Base-by-base conservation (phyloP, 2,113 vertebrate genomes). In the Solea solea region DNA sequence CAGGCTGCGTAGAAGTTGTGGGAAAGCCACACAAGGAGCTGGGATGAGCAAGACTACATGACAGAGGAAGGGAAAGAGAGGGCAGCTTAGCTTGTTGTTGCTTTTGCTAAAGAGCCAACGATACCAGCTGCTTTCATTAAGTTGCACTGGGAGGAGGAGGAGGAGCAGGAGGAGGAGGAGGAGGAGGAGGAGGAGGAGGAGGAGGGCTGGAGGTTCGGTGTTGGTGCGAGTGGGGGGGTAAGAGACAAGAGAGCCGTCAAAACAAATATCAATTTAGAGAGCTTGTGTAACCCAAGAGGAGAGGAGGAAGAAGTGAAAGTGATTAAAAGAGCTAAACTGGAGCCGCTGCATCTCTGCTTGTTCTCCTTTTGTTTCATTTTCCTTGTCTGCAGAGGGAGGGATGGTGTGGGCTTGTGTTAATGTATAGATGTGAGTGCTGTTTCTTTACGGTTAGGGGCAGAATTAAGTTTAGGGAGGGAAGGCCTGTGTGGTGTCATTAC, bases 121-220 rank as follows among this genome's bases (percentile, higher is more conserved):
- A 52, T 66, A 59, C 39, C 72, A 72, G 76, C 56, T 54, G 59
- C 34, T 57, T 82, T 82, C 76, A 69, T 78, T 82, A 80, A 82
- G 82, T 74, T 67, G 73, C 70, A 67, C 39, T 61, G 73, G 51
- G 63, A 81, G 49, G 61, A 10, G 64, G 63, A 64, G 73, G 54
- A 64, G 54, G 57, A 55, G 59, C 46, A 55, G 63, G 60, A 45
- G 44, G 2, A 45, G 44, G 9, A 7, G 44, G 7, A 45, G 44
- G 44, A 45, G 65, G 65, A 61, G 71, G 63, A 57, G 51, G 63
- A 81, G 49, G 61, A 10, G 64, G 63, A 64, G 73, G 54, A 64
- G 54, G 57, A 55, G 59, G 65, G 53, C 15, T 65, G 57, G 65
- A 59, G 55, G 51, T 63, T 62, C 7, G 21, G 39, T 64, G 39